Conservation (phyloP, 2,113 vertebrate species). For the Oreocharis arfaki region DNA sequence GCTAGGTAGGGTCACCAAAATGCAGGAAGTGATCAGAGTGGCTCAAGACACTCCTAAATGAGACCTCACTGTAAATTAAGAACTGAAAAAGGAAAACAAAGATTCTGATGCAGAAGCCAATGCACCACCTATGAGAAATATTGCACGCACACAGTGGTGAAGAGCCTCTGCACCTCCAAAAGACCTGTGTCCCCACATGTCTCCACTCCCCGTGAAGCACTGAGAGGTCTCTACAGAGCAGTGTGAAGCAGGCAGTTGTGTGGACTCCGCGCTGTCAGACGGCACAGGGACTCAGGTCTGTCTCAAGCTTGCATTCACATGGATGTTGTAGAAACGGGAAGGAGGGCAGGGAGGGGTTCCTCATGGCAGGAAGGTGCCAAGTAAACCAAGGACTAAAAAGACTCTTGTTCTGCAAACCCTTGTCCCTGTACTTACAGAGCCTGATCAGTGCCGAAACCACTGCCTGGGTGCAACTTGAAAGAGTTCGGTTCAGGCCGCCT, state of each 20-base stretch:
- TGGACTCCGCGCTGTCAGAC: not conserved
- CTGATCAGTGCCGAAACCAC: not conserved
- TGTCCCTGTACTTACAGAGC: not conserved
- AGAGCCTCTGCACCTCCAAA: not conserved
- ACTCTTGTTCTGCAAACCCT: not conserved
- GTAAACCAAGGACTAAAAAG: not conserved
- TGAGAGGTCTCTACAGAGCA: not conserved
- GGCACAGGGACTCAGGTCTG: not conserved
- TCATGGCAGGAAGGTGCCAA: not conserved
- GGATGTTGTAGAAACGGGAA: not conserved
- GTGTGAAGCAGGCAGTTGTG: rapidly evolving
- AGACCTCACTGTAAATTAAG: not conserved
- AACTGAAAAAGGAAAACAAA: not conserved
- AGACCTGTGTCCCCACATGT: not conserved
- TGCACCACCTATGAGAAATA: not conserved
- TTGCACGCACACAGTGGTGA: not conserved
- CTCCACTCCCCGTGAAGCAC: not conserved
- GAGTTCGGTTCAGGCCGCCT: not conserved
- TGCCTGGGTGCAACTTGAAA: too few species aligned
- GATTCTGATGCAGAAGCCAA: not conserved
- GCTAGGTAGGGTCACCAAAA: not conserved
- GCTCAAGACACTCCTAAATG: not conserved
- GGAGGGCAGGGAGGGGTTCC: not conserved
- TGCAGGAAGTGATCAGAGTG: not conserved
- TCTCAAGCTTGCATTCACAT: not conserved